These are phyloP conservation scores for Magallana nippona DNA, from an alignment of 2,888 invertebrate species.

Conservation along the genomic window DNA sequence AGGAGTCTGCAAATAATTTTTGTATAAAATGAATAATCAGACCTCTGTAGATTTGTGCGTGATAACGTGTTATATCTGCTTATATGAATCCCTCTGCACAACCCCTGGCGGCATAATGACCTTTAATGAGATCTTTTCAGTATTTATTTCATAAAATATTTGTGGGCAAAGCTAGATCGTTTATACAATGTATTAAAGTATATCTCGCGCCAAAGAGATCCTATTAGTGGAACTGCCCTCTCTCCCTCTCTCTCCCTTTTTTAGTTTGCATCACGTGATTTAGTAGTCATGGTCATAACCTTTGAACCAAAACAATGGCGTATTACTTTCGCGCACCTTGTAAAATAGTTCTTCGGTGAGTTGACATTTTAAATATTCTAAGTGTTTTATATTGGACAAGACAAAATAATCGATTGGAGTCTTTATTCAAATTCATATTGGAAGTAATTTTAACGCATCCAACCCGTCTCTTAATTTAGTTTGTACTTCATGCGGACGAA, in stretches of 20 bases:
- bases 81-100: too few relatives aligned
- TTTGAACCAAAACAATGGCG: conserved; percentile 63
- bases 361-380: neutral
- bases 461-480: neutral
- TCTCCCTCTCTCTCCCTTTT: neutral
- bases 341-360: neutral
- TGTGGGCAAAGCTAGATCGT: too few relatives aligned
- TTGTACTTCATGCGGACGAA: conserved; percentile 48
- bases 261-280: conserved; percentile 64
- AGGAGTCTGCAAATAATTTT: too few relatives aligned
- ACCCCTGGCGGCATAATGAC: too few relatives aligned
- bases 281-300: conserved; percentile 66
- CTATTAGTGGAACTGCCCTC: too few relatives aligned
- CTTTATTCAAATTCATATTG: neutral
- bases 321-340: conserved; percentile 40
- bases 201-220: too few relatives aligned
- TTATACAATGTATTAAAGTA: too few relatives aligned
- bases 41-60: too few relatives aligned
- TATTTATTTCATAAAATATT: too few relatives aligned
- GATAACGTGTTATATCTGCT: too few relatives aligned
- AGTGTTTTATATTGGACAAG: neutral
- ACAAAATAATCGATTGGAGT: neutral
- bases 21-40: too few relatives aligned
- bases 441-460: neutral
- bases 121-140: too few relatives aligned